Conservation (phyloP, 2,113 vertebrate genomes). For the Myanophis thanlyinensis region DNA sequence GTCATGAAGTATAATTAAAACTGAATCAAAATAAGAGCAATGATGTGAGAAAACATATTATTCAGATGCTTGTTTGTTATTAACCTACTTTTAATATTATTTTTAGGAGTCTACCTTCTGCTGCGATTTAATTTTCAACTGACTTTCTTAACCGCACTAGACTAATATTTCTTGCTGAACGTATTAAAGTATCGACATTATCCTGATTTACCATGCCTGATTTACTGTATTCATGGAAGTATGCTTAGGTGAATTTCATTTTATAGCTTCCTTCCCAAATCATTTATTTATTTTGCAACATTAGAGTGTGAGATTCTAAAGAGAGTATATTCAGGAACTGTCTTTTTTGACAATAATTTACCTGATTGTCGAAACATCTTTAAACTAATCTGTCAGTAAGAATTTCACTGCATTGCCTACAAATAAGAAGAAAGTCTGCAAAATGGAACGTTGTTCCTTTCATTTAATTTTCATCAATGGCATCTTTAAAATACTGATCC, state of each 20-base stretch:
- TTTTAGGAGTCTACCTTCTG: conserved; percentile 23
- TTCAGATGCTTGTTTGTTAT: conserved; percentile 64
- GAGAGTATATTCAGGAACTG: conserved; percentile 13
- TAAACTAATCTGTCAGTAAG: conserved; percentile 28
- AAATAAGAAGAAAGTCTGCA: conserved; percentile 3
- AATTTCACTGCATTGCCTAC: not conserved
- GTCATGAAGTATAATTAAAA: conserved; percentile 75
- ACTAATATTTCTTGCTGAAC: conserved; percentile 48
- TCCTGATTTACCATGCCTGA: conserved; percentile 35
- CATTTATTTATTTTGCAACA: conserved; percentile 34
- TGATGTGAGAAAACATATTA: conserved; percentile 71
- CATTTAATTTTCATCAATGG: conserved; percentile 6
- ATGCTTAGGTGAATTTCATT: conserved; percentile 46
- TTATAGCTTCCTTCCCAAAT: conserved; percentile 36
- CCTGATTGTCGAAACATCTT: conserved; percentile 25
- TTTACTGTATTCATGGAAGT: conserved; percentile 36
- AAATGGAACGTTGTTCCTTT: conserved; percentile 13
- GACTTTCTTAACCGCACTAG: conserved; percentile 21
- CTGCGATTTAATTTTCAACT: conserved; percentile 44
- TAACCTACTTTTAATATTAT: conserved; percentile 33
- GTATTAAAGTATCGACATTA: conserved; percentile 45
- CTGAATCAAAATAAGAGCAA: conserved; percentile 74
- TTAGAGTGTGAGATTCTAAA: conserved; percentile 40
- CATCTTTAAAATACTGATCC: conserved; percentile 11
- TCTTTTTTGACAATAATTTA: conserved; percentile 21